Evolutionary conservation across 1,140 invertebrate species (phyloP).

Genomic region (Diuraphis noxia): DNA sequence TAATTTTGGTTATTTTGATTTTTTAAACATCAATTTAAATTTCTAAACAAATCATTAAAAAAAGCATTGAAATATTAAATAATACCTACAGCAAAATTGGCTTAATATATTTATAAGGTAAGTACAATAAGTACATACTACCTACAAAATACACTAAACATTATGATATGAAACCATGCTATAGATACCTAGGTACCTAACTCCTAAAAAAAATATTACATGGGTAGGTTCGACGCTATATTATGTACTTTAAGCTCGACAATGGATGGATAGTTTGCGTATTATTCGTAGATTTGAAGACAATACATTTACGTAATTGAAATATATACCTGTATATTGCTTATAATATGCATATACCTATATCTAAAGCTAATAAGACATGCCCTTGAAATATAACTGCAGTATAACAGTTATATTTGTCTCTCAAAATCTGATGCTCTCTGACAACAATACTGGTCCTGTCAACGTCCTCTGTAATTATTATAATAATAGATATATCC

Average conservation of each 20-base stretch:
- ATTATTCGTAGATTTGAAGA: background rate
- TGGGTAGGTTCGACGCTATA: background rate
- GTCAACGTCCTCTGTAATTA: constrained; percentile 14
- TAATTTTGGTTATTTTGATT: too few species aligned
- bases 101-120: background rate
- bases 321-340: background rate
- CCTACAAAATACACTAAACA: background rate
- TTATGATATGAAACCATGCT: background rate
- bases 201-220: background rate
- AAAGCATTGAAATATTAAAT: too few species aligned
- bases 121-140: background rate
- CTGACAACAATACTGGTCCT: background rate
- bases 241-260: background rate
- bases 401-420: background rate
- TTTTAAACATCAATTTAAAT: too few species aligned
- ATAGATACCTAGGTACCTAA: background rate
- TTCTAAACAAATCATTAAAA: too few species aligned
- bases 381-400: background rate
- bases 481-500: constrained; percentile 33
- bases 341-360: background rate
- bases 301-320: background rate
- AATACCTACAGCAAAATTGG: background rate
- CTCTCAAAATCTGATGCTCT: background rate
- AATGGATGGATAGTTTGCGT: background rate
- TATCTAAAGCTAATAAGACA: background rate